Conservation (phyloP, 2,888 invertebrate species). For the Cryptocheilus praepositus region DNA sequence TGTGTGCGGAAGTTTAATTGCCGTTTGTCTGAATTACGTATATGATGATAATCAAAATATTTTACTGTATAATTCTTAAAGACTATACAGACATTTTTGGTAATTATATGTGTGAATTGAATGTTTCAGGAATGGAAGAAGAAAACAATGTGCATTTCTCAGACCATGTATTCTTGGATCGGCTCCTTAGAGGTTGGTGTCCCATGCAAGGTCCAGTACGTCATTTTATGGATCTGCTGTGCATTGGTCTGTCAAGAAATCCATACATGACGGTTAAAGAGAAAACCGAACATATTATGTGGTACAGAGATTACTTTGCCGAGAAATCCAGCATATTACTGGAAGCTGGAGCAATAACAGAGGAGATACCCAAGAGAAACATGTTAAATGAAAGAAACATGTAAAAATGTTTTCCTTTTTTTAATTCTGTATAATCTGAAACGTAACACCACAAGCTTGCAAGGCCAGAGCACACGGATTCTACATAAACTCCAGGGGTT, state of each 20-base stretch:
- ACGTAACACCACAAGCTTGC: no score
- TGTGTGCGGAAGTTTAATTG: no score
- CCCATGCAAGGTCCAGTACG: slow-evolving; percentile 92
- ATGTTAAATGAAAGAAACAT: no score
- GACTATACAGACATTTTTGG: no score
- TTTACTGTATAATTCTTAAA: no score
- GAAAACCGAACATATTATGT: slow-evolving; percentile 91
- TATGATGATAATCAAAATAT: no score
- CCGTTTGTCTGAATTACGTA: no score
- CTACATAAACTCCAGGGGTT: no score
- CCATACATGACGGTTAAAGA: slow-evolving; percentile 91
- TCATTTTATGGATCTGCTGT: slow-evolving; percentile 98
- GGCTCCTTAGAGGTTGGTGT: slow-evolving; percentile 91
- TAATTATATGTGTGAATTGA: slow-evolving; percentile 14
- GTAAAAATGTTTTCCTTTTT: no score
- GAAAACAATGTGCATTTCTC: slow-evolving; percentile 86
- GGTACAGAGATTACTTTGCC: slow-evolving; percentile 94
- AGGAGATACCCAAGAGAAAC: no score
- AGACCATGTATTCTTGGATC: slow-evolving; percentile 95
- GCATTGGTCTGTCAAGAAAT: slow-evolving; percentile 95
- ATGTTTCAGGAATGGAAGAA: slow-evolving; percentile 80
- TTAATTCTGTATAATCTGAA: no score
- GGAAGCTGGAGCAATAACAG: slow-evolving; percentile 79
- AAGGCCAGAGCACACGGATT: no score
- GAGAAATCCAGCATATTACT: slow-evolving; percentile 84